phyloP scores from a whole-genome alignment of 2,113 vertebrate species.

The Piprites chloris region DNA sequence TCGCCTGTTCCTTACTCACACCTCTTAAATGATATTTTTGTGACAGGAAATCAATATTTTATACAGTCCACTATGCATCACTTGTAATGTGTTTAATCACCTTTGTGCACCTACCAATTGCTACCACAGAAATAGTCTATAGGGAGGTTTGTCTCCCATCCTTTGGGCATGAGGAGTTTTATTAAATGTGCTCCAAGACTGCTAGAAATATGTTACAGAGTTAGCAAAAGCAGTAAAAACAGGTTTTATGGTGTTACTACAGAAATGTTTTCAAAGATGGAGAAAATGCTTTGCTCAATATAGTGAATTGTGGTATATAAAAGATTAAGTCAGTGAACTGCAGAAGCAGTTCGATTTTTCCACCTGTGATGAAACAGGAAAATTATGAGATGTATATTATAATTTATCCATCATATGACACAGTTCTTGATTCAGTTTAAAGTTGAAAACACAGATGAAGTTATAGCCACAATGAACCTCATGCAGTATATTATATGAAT shows the following conservation, averaged over 20 bases:
- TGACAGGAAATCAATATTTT: constrained; percentile 22
- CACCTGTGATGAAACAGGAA: background rate
- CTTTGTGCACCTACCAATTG: background rate
- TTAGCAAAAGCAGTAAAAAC: background rate
- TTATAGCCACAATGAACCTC: background rate
- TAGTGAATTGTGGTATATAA: background rate
- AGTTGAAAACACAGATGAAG: background rate
- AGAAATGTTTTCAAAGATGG: background rate
- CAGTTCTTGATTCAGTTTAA: background rate
- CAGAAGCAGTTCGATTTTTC: background rate
- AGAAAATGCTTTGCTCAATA: background rate
- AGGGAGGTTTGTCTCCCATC: background rate
- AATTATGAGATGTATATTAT: background rate
- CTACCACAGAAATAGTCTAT: background rate
- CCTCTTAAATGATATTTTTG: background rate
- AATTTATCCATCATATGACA: background rate
- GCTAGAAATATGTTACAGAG: background rate
- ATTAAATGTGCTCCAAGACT: background rate
- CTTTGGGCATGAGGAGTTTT: background rate
- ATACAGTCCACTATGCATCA: background rate
- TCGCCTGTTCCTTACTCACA: background rate
- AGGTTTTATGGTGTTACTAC: background rate
- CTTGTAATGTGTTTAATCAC: background rate
- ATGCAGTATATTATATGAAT: background rate
- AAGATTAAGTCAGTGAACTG: background rate